These are phyloP conservation scores for Halocaridina rubra DNA, from an alignment of 2,888 invertebrate species.

Conservation along the genomic window DNA sequence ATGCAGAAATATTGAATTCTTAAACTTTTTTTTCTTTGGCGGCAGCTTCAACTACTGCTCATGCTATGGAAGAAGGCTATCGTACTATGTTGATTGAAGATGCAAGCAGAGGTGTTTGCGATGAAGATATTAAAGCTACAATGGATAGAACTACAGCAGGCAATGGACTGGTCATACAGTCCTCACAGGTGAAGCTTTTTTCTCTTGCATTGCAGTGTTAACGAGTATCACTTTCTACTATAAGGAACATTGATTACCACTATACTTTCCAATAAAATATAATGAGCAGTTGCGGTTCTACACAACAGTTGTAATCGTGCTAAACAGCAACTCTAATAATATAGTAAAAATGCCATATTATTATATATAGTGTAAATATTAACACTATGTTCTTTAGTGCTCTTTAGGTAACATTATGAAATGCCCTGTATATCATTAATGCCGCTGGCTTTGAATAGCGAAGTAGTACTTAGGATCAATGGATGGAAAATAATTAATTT, in stretches of 20 bases:
- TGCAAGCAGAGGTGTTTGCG: conserved; percentile 88
- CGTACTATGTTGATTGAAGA: conserved; percentile 90
- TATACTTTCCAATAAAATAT: not conserved
- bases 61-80: conserved; percentile 91
- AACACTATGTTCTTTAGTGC: no score
- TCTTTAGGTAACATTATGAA: no score
- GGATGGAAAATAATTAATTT: no score
- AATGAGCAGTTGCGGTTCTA: not conserved
- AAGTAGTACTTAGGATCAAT: no score
- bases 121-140: conserved; percentile 85
- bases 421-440: no score
- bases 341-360: not conserved
- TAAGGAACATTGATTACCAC: not conserved
- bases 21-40: no score
- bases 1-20: no score
- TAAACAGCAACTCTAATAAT: not conserved
- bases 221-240: not conserved
- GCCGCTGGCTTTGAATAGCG: no score
- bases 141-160: conserved; percentile 80
- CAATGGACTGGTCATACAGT: conserved; percentile 84
- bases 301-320: not conserved
- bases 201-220: not conserved
- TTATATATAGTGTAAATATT: not conserved
- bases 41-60: conserved; percentile 88
- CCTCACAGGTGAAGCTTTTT: conserved; percentile 68